Base-by-base conservation (phyloP, 2,888 invertebrate genomes). In the Scaeva pyrastri region DNA sequence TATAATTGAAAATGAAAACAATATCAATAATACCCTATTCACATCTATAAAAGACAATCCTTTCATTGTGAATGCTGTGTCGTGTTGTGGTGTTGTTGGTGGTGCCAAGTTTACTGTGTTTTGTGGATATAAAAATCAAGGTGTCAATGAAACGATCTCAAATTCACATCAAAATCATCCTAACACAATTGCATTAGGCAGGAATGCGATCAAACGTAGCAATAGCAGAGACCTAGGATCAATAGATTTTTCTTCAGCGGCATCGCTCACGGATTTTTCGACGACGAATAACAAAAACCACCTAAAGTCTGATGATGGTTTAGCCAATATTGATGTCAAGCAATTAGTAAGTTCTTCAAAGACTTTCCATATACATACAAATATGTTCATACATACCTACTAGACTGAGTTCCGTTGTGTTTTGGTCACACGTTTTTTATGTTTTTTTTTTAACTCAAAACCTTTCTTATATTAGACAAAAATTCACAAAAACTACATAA, bases 321-420 rank as follows among this genome's bases (percentile, higher is more conserved):
- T 94, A 90, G 94, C 94, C 89, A 94, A 94, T 90, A 94, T 95
- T 90, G 94, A 94, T 91, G 95, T 95, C 88, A 94, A 94, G 90
- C 94, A 93, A 89, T 92, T 95, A 94, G 95, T 95, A 94, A 94
- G 95, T 94, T 88, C 2, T 56, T 56, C 31, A 56, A 31, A 55
- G 26, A 7, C 6, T 21, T 50, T 23, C 7, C 6, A 50, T 14
- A 19, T 10, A n/a, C n/a, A n/a, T n/a, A n/a, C n/a, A n/a, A n/a
- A n/a, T n/a, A n/a, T n/a, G n/a, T n/a, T n/a, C n/a, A n/a, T n/a
- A n/a, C n/a, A n/a, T n/a, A 5, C 2, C 2, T 55, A 26, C 26
- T 55, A 55, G 55, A 55, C 55, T 55, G 55, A 55, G 55, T n/a
- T n/a, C n/a, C n/a, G n/a, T n/a, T n/a, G n/a, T n/a, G n/a, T n/a